A percentile compares a stretch with the other conserved stretches of the same genome.
Conservation (phyloP, 2,888 invertebrate genomes). For the Lasioglossum malachurum region DNA sequence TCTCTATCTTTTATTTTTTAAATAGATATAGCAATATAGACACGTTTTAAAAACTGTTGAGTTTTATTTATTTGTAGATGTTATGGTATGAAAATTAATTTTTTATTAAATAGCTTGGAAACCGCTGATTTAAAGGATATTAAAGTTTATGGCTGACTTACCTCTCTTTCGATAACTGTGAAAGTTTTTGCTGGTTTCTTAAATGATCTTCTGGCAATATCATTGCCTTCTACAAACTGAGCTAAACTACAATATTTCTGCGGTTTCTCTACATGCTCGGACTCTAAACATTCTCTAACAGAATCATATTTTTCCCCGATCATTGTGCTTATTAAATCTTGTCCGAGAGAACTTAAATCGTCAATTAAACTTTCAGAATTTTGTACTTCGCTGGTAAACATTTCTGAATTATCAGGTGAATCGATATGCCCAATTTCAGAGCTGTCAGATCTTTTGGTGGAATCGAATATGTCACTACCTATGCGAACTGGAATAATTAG, state of each 20-base stretch:
- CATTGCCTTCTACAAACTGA: conserved; percentile 93
- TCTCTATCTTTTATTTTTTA: too few species aligned
- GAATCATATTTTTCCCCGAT: conserved; percentile 88
- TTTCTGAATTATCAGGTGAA: conserved; percentile 93
- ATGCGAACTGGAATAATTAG: conserved; percentile 78
- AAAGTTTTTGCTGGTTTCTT: conserved; percentile 44
- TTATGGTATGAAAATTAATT: too few species aligned
- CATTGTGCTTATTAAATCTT: conserved; percentile 89
- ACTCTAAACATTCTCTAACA: conserved; percentile 87
- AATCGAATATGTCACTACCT: conserved; percentile 82
- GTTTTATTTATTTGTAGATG: too few species aligned
- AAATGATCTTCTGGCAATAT: conserved; percentile 86
- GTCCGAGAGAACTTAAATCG: conserved; percentile 90
- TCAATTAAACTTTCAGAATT: conserved; percentile 93
- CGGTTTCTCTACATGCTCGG: conserved; percentile 86
- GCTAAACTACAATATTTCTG: conserved; percentile 92
- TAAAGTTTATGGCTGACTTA: conserved; percentile 28
- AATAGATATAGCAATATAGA: too few species aligned
- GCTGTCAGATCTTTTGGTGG: conserved; percentile 78
- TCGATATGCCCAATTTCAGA: conserved; percentile 91
- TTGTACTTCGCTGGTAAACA: conserved; percentile 89
- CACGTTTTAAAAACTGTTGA: too few species aligned
- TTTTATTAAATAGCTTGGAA: too few species aligned
- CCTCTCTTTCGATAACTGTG: conserved; percentile 68
- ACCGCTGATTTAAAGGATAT: neutral